A percentile compares a stretch with the other conserved stretches of the same genome.
phyloP scores from a whole-genome alignment of 2,888 invertebrate species.

The Cephus pygmeus region DNA sequence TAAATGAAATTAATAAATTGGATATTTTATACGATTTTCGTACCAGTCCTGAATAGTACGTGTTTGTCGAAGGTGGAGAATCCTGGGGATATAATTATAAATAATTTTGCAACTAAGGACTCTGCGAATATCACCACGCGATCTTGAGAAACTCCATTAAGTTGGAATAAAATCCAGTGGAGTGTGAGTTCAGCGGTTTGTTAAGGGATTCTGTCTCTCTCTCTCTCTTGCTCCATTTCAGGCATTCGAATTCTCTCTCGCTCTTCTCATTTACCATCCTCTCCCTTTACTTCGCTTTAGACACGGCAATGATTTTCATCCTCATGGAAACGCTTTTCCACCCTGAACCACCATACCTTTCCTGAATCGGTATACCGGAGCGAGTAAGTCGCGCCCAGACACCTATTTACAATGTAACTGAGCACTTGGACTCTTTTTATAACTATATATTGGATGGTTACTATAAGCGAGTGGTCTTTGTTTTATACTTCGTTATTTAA shows the following conservation, averaged over 20 bases:
- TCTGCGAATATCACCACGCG: neutral
- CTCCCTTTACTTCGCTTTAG: slow-evolving; percentile 6
- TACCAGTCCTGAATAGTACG: neutral
- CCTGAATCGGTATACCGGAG: neutral
- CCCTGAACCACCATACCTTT: neutral
- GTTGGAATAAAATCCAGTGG: slow-evolving; percentile 59
- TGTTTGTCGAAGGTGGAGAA: neutral
- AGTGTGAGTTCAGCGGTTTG: slow-evolving; percentile 62
- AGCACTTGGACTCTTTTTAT: neutral
- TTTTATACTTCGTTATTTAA: slow-evolving; percentile 22
- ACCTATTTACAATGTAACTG: neutral
- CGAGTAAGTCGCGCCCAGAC: neutral
- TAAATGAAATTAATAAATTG: neutral
- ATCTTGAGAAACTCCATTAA: slow-evolving; percentile 50
- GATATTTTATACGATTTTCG: neutral
- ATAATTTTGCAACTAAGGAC: neutral
- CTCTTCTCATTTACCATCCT: neutral
- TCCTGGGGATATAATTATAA: neutral
- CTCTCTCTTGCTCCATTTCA: neutral
- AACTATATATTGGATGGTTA: neutral
- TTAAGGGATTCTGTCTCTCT: slow-evolving; percentile 46
- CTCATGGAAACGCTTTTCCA: neutral
- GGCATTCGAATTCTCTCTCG: slow-evolving; percentile 1
- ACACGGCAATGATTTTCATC: slow-evolving; percentile 13
- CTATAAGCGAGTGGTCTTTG: neutral